Conservation (phyloP, 1,140 invertebrate species). For the Drosophila elegans region DNA sequence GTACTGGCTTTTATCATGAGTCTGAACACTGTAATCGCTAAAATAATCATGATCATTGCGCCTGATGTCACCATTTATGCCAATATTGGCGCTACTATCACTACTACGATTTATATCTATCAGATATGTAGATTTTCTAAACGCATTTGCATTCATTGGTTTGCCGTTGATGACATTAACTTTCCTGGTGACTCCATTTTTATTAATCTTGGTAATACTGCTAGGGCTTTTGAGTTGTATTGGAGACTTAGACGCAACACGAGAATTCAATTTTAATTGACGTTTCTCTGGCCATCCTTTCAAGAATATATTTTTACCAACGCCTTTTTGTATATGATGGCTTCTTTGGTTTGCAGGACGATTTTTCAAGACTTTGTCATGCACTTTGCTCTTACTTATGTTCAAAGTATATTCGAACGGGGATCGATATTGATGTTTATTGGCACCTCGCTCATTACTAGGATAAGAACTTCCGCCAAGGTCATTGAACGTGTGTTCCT, state of each 20-base stretch:
- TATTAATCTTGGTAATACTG: conserved; percentile 12
- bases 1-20: conserved; percentile 21
- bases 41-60: conserved; percentile 63
- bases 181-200: conserved; percentile 13
- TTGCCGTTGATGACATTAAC: conserved; percentile 9
- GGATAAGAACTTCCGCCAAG: conserved; percentile 1
- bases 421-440: conserved; percentile 14
- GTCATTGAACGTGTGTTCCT: conserved; percentile 1
- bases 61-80: conserved; percentile 28
- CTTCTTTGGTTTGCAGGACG: background rate
- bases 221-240: background rate
- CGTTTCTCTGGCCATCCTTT: conserved; percentile 26
- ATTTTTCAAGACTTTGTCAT: conserved; percentile 17
- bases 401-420: conserved; percentile 19
- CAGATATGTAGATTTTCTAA: conserved; percentile 78
- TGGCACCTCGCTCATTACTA: background rate
- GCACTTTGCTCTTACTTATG: conserved; percentile 11
- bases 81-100: conserved; percentile 60
- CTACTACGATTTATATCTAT: conserved; percentile 76
- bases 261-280: conserved; percentile 10
- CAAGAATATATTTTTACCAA: conserved; percentile 8
- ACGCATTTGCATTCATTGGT: conserved; percentile 50
- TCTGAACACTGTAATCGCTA: conserved; percentile 51
- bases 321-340: conserved; percentile 1
- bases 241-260: conserved; percentile 2